Conservation (phyloP, 2,797 vertebrate genomes). For the Phylloscopus collybita region DNA sequence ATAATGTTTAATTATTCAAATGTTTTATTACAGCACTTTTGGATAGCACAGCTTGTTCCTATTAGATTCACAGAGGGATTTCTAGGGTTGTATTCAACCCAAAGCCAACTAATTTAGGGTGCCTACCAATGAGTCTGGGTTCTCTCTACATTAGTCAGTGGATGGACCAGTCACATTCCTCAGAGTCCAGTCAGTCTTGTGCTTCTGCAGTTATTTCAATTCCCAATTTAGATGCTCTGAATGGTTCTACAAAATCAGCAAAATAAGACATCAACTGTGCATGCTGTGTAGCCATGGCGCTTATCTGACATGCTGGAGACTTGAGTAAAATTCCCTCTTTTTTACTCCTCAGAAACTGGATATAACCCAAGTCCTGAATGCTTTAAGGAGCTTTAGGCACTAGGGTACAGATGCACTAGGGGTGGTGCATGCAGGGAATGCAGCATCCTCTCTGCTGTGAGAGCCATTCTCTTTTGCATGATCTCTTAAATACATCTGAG, state of each 20-base stretch:
- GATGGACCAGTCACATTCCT: background rate
- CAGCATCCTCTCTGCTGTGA: background rate
- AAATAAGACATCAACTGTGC: background rate
- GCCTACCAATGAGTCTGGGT: background rate
- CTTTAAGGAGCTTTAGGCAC: background rate
- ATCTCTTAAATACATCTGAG: background rate
- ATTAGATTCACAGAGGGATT: background rate
- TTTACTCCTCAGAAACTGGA: background rate
- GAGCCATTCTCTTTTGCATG: background rate
- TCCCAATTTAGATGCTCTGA: background rate
- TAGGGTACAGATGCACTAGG: background rate
- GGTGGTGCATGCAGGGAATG: background rate
- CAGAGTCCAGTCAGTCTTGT: background rate
- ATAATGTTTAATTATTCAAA: slow-evolving; percentile 12
- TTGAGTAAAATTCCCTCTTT: background rate
- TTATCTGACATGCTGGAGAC: background rate
- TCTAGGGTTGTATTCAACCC: background rate
- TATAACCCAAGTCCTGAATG: background rate
- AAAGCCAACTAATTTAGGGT: background rate
- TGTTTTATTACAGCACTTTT: background rate
- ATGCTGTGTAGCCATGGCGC: background rate
- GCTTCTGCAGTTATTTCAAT: background rate
- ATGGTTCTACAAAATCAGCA: background rate
- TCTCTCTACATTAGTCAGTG: background rate
- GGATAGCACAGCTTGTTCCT: background rate